phyloP scores from a whole-genome alignment of 2,113 vertebrate species.

The Sinocyclocheilus rhinocerous region DNA sequence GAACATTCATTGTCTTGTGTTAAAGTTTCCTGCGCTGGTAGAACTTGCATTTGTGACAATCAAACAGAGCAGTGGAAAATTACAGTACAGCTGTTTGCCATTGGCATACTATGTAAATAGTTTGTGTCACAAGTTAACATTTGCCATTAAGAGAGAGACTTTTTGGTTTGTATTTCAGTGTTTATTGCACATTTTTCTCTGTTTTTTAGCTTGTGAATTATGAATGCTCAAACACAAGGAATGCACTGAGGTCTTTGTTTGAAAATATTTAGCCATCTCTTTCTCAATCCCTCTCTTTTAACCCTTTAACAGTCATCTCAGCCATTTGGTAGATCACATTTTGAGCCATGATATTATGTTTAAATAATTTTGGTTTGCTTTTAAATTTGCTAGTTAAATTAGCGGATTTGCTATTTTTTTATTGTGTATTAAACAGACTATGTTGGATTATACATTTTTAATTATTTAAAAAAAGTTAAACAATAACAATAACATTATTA shows the following conservation, averaged over 20 bases:
- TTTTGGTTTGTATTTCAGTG: not conserved
- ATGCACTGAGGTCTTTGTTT: constrained; percentile 3
- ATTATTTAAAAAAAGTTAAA: too few species aligned
- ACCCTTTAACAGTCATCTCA: not conserved
- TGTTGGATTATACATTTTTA: too few species aligned
- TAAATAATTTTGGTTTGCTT: not conserved
- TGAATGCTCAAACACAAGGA: constrained; percentile 15
- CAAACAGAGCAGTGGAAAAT: not conserved
- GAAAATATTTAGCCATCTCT: constrained; percentile 42
- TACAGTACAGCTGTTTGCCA: constrained; percentile 28
- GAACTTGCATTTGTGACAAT: not conserved
- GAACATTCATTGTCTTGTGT: not conserved
- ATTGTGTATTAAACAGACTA: too few species aligned
- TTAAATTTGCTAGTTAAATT: too few species aligned
- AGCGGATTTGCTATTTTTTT: too few species aligned
- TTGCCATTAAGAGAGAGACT: not conserved
- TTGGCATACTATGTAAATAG: constrained; percentile 16
- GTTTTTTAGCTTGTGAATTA: not conserved
- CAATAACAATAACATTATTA: too few species aligned
- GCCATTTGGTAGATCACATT: not conserved
- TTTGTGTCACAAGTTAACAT: constrained; percentile 25
- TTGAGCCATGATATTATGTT: not conserved
- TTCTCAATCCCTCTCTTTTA: not conserved
- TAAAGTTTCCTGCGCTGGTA: not conserved
- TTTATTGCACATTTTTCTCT: not conserved